Evolutionary conservation across 2,113 vertebrate genomes (phyloP).

Genomic region (Noctilio leporinus): DNA sequence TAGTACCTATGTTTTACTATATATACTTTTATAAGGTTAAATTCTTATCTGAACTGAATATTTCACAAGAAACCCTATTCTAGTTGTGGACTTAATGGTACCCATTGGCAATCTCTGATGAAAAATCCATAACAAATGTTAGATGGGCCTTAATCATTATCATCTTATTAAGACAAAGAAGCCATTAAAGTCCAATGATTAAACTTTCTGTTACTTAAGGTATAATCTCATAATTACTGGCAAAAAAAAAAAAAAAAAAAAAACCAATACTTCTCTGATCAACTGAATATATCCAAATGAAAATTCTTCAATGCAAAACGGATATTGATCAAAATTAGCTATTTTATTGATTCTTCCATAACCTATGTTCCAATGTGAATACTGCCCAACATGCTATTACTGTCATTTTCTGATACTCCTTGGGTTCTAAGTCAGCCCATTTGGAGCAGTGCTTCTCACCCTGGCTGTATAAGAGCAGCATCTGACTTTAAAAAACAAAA

Average conservation of each 20-base stretch:
- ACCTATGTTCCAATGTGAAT: neutral
- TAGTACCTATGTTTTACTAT: neutral
- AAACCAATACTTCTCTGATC: neutral
- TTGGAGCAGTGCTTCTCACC: neutral
- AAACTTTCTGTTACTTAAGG: constrained; percentile 3
- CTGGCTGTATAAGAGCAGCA: neutral
- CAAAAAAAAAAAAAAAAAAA: neutral
- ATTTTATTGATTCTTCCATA: neutral
- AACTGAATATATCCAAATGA: neutral
- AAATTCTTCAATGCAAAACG: neutral
- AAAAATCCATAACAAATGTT: constrained; percentile 43
- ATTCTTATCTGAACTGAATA: neutral
- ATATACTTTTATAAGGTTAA: neutral
- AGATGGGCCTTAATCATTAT: constrained; percentile 33
- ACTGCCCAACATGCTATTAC: neutral
- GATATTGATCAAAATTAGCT: constrained; percentile 15
- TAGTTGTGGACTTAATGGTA: neutral
- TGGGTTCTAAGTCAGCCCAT: neutral
- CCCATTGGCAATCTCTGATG: constrained; percentile 18
- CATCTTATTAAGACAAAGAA: constrained; percentile 26
- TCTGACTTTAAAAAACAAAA: neutral
- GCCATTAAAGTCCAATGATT: neutral
- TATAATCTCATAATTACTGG: neutral
- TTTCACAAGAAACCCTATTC: neutral
- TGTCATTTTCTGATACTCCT: neutral